These are phyloP conservation scores for Dasypogon diadema DNA, from an alignment of 2,888 invertebrate species.

Conservation along the genomic window DNA sequence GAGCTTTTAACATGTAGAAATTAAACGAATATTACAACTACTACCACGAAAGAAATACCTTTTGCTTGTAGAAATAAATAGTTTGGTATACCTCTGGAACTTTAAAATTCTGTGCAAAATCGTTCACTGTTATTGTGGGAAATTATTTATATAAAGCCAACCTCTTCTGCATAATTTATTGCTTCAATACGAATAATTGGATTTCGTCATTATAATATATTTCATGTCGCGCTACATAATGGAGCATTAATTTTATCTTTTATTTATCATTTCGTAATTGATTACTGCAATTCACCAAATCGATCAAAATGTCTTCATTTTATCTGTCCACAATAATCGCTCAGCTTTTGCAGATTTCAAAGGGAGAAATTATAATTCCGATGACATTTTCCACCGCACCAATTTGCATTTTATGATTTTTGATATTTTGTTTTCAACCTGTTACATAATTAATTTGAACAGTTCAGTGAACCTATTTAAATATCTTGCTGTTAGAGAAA, in stretches of 20 bases:
- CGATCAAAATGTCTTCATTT: slow-evolving; percentile 18
- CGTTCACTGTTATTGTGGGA: no score
- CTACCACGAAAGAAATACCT: no score
- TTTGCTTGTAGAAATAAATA: no score
- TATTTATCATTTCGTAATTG: slow-evolving; percentile 3
- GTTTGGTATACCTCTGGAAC: no score
- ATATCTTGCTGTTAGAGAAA: no score
- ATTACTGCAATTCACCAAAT: slow-evolving; percentile 15
- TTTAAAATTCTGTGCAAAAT: no score
- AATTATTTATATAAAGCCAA: no score
- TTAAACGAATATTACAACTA: no score
- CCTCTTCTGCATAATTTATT: no score
- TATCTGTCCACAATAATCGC: neutral
- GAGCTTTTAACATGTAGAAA: no score
- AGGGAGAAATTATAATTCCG: neutral
- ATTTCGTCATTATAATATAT: no score
- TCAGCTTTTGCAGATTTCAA: neutral
- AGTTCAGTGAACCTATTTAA: slow-evolving; percentile 29
- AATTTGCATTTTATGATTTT: neutral
- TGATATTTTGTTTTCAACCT: neutral
- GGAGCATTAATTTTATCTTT: neutral
- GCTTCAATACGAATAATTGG: no score
- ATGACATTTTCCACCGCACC: neutral
- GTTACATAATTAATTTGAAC: slow-evolving; percentile 26
- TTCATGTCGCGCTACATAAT: neutral